These are phyloP conservation scores for Aleiodes alternator DNA, from an alignment of 2,888 invertebrate species.

Conservation along the genomic window DNA sequence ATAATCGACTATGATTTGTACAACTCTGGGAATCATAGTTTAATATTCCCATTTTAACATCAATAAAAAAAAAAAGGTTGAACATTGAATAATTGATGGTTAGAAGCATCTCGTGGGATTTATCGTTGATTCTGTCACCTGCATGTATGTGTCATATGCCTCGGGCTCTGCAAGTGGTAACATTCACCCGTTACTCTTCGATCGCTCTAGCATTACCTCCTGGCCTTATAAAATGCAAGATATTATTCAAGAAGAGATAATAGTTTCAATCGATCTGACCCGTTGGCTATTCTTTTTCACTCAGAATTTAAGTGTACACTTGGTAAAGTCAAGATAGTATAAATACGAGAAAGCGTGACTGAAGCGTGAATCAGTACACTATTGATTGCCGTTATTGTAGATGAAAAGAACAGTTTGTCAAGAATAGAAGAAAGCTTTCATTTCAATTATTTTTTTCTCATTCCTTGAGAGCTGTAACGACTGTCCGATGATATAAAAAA, in stretches of 20 bases:
- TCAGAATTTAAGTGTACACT: neutral
- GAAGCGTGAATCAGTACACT: slow-evolving; percentile 31
- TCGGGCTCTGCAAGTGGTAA: slow-evolving; percentile 1
- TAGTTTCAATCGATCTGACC: slow-evolving; percentile 19
- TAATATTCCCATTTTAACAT: too few relatives aligned
- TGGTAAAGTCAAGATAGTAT: neutral
- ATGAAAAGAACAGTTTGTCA: neutral
- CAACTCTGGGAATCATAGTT: too few relatives aligned
- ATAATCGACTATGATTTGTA: too few relatives aligned
- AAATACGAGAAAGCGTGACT: slow-evolving; percentile 8
- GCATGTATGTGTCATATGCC: slow-evolving; percentile 38
- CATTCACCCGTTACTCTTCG: slow-evolving; percentile 15
- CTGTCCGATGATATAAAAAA: slow-evolving; percentile 1
- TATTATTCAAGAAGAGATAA: slow-evolving; percentile 38
- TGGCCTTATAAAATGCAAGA: slow-evolving; percentile 17
- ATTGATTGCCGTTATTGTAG: slow-evolving; percentile 21
- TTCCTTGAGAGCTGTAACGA: neutral
- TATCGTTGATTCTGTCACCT: slow-evolving; percentile 55
- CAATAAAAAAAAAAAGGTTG: too few relatives aligned
- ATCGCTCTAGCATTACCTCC: slow-evolving; percentile 10
- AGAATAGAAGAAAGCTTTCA: neutral
- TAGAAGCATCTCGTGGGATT: slow-evolving; percentile 63
- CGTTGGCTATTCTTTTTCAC: slow-evolving; percentile 4
- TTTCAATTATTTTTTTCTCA: neutral
- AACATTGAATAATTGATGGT: slow-evolving; percentile 63